Conservation (phyloP, 2,113 vertebrate species). For the Rhombomys opimus region DNA sequence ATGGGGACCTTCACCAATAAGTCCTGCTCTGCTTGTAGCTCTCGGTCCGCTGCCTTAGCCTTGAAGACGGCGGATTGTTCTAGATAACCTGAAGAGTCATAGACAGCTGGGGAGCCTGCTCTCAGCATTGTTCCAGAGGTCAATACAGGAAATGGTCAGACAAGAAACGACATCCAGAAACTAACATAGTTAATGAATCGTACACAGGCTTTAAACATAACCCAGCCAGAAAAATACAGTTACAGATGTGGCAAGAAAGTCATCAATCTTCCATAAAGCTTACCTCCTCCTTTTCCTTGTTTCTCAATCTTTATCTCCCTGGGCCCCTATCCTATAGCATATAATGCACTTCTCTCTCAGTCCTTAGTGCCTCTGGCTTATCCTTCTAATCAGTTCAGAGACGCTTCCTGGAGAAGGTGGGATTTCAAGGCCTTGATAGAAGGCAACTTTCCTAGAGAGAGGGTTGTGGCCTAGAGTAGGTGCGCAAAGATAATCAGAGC, state of each 20-base stretch:
- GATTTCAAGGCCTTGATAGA: constrained; percentile 41
- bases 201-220: neutral
- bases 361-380: neutral
- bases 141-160: neutral
- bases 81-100: neutral
- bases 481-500: neutral
- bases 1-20: neutral
- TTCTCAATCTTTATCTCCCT: neutral
- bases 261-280: neutral
- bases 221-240: neutral
- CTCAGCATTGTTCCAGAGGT: neutral
- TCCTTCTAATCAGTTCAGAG: neutral
- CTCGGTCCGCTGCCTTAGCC: neutral
- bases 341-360: neutral
- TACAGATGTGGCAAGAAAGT: neutral
- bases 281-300: neutral
- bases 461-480: neutral
- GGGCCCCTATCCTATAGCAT: neutral
- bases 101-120: neutral
- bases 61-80: constrained; percentile 9
- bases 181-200: neutral
- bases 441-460: neutral
- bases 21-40: neutral
- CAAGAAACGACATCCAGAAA: neutral
- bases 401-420: constrained; percentile 12